phyloP scores from a whole-genome alignment of 2,113 vertebrate species.

The Triplophysa siluroides region DNA sequence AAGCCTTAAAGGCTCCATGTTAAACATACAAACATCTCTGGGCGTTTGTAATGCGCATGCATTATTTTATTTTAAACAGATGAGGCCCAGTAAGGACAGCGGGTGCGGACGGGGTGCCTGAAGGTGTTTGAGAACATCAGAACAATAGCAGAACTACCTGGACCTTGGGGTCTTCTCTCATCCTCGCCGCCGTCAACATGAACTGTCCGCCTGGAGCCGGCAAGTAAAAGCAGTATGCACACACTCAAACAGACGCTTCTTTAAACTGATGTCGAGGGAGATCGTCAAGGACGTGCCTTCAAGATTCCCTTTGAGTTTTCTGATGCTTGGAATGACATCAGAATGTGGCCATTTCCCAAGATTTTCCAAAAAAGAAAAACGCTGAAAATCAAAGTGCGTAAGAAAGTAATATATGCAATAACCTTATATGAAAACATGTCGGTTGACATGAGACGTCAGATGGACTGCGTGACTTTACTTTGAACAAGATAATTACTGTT shows the following conservation, averaged over 20 bases:
- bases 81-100: conserved; percentile 8
- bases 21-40: conserved; percentile 6
- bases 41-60: conserved; percentile 43
- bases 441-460: neutral
- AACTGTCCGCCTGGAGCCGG: conserved; percentile 1
- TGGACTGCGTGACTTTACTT: neutral
- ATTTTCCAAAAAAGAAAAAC: neutral
- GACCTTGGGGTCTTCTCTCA: conserved; percentile 3
- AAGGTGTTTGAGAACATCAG: neutral
- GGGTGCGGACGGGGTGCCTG: neutral
- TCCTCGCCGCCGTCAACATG: conserved; percentile 22
- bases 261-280: conserved; percentile 22
- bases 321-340: neutral
- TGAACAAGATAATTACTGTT: conserved; percentile 35
- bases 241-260: conserved; percentile 15
- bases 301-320: too few species aligned
- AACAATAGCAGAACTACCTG: conserved; percentile 15
- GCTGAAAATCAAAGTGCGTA: neutral
- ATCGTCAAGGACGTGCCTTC: conserved; percentile 16
- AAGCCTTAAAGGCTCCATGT: neutral
- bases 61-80: conserved; percentile 2
- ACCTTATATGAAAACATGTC: neutral
- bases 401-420: conserved; percentile 13
- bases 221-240: neutral
- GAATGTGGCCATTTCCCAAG: neutral